Base-by-base conservation (phyloP, 1,140 invertebrate genomes). In the Microplitis mediator region DNA sequence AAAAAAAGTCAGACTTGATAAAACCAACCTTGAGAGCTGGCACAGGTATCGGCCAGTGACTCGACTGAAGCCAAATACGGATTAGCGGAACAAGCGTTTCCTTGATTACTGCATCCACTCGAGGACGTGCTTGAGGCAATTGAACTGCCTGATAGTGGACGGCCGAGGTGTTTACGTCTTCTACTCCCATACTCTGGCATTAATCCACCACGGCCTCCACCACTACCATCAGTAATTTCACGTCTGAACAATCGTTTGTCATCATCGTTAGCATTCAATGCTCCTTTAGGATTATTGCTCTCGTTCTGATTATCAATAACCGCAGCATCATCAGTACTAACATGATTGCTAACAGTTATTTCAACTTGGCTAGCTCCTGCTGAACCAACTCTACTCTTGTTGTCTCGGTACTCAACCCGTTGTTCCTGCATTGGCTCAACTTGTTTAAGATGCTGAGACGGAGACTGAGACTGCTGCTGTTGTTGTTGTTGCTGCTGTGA, bases 21-120 rank as follows among this genome's bases (percentile, higher is more conserved):
- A 73, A 61, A 75, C 73, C 81, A 76, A 88, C 87, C 87, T 83
- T 88, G 87, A 66, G 87, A 88, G 76, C 86, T 88, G 76, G 84
- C 87, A 71, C 89, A 89, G 71, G 85, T 88, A 74, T 93, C 92
- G 69, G 93, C 93, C 76, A 94, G 85, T 69, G 92, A 94, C 82
- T 95, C 93, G 69, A 94, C 92, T 14, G 93, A 94, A 52, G 93
- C 93, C 82, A 94, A 84, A 86, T 94, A 94, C n/a, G 93, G 90
- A 77, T 87, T 87, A 62, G 85, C 88, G 67, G 82, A 73, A 71
- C 77, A 81, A 54, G 80, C 77, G 64, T 84, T 85, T 70, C 83
- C 85, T 69, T 82, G 82, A 81, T 85, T 84, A 74, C 83, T 86
- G 70, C 82, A 81, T 63, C 84, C 82, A 67, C 83, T 83, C 72